Percentiles rank a stretch among this genome's conserved stretches.
These are phyloP conservation scores for Gymnobelideus leadbeateri DNA, from an alignment of 2,113 vertebrate species.

Conservation along the genomic window DNA sequence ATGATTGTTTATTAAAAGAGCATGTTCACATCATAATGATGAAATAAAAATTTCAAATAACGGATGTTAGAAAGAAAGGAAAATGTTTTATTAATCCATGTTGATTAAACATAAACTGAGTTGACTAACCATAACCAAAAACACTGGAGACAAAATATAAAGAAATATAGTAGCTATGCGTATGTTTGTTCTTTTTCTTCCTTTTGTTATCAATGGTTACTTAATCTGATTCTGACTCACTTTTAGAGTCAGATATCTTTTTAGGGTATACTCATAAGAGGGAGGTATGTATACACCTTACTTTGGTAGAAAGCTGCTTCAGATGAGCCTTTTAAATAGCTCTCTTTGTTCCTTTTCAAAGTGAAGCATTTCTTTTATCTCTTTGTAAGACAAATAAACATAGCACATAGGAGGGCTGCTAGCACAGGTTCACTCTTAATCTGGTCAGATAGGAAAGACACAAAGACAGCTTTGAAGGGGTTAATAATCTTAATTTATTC, in stretches of 20 bases:
- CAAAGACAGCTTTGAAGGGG: too few relatives aligned
- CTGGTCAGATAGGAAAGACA: too few relatives aligned
- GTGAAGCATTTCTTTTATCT: conserved; percentile 4
- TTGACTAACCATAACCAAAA: not conserved
- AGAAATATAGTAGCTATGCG: not conserved
- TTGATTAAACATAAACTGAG: not conserved
- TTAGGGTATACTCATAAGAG: conserved; percentile 1
- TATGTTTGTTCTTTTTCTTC: conserved; percentile 5
- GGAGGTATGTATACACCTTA: conserved; percentile 4
- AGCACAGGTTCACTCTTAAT: too few relatives aligned
- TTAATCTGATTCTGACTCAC: conserved; percentile 19
- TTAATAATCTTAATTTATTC: too few relatives aligned
- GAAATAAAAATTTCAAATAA: not conserved
- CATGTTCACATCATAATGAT: not conserved
- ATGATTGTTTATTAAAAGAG: not conserved
- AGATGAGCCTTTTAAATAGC: conserved; percentile 17
- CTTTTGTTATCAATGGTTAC: not conserved
- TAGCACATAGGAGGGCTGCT: too few relatives aligned
- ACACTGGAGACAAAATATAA: conserved; percentile 30
- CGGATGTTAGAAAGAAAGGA: not conserved
- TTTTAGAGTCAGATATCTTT: not conserved
- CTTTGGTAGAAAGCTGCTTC: conserved; percentile 1
- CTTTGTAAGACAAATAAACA: too few relatives aligned
- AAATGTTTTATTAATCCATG: not conserved
- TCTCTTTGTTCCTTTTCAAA: conserved; percentile 37